These are phyloP conservation scores for Nyctibius bracteatus DNA, from an alignment of 2,113 vertebrate species.

Conservation along the genomic window DNA sequence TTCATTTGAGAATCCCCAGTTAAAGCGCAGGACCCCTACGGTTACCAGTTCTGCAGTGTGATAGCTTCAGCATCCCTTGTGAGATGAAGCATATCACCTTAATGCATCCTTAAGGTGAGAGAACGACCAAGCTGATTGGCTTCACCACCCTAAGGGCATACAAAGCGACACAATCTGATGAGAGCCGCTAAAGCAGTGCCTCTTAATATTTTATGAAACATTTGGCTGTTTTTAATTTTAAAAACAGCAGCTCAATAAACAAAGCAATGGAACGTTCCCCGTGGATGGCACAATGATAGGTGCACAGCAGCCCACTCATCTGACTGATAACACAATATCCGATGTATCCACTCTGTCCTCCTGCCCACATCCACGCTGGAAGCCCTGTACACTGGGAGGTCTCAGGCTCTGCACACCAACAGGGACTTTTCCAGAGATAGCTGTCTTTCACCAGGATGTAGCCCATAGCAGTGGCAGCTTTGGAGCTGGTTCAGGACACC, in stretches of 20 bases:
- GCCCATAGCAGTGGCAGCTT: neutral
- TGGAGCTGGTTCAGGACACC: neutral
- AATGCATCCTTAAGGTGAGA: conserved; percentile 51
- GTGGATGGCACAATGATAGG: neutral
- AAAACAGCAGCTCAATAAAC: conserved; percentile 32
- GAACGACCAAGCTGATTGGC: neutral
- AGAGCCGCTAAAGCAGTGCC: neutral
- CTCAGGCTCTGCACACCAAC: neutral
- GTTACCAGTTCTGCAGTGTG: conserved; percentile 8
- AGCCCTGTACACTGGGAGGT: neutral
- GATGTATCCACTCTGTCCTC: neutral
- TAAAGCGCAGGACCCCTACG: conserved; percentile 40
- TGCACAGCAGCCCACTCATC: neutral
- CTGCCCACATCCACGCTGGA: neutral
- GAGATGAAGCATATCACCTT: conserved; percentile 44
- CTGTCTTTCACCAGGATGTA: neutral
- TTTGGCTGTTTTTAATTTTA: conserved; percentile 41
- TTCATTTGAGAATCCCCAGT: conserved; percentile 42
- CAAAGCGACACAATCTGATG: conserved; percentile 38
- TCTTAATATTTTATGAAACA: conserved; percentile 53
- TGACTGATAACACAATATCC: neutral
- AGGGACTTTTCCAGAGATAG: neutral
- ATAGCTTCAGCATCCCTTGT: conserved; percentile 37
- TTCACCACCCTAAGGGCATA: conserved; percentile 35
- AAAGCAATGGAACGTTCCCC: neutral